phyloP scores from a whole-genome alignment of 2,888 invertebrate genomes.

The Synanthedon vespiformis region DNA sequence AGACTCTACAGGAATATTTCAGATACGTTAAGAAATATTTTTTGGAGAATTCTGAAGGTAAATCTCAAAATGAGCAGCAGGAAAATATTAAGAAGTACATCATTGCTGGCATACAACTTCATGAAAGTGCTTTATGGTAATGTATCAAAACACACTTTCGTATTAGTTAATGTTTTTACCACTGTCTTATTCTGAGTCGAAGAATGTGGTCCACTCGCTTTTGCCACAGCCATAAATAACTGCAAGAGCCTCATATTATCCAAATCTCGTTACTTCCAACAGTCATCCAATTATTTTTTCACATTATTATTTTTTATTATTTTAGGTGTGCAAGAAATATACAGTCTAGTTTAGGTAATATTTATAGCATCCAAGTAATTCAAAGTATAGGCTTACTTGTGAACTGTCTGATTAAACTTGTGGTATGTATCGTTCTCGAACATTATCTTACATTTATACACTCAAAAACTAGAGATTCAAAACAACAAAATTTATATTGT shows the following conservation, averaged over 20 bases:
- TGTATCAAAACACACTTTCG: too few species aligned
- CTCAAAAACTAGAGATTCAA: too few species aligned
- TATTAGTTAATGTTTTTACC: background rate
- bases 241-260: too few species aligned
- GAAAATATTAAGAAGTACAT: background rate
- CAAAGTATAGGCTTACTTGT: background rate
- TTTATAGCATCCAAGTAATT: background rate
- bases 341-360: background rate
- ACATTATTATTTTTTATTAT: too few species aligned
- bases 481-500: too few species aligned
- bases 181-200: too few species aligned
- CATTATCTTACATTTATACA: too few species aligned
- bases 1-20: background rate
- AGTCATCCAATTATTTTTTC: too few species aligned
- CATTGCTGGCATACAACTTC: background rate
- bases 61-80: background rate
- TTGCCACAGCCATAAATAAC: too few species aligned
- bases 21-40: background rate
- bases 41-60: background rate
- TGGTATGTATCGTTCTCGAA: background rate
- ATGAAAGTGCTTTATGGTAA: background rate
- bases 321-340: background rate
- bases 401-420: background rate
- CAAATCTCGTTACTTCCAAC: too few species aligned
- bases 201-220: too few species aligned